Conservation (phyloP, 2,797 vertebrate genomes). For the Gobio occitaniae region DNA sequence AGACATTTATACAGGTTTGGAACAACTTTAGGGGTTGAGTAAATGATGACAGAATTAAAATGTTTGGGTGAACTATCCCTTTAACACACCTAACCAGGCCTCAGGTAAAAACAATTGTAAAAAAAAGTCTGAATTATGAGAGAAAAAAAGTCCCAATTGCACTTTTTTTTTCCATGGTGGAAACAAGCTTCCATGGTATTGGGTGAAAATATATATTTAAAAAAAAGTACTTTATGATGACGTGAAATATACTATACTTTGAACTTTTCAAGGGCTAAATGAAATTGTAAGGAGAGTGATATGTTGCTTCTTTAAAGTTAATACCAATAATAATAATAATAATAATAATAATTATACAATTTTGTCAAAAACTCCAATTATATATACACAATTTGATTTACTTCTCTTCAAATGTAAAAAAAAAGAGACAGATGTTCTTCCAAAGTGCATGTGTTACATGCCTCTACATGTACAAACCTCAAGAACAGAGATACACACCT, state of each 20-base stretch:
- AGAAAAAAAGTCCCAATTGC: background rate
- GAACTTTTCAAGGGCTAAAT: background rate
- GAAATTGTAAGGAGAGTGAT: background rate
- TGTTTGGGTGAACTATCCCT: too few relatives aligned
- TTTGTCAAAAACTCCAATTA: background rate
- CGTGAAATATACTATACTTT: background rate
- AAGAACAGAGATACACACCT: constrained; percentile 9
- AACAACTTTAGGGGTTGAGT: too few relatives aligned
- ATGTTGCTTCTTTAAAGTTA: too few relatives aligned
- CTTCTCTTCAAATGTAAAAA: background rate
- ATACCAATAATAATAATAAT: too few relatives aligned
- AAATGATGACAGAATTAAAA: too few relatives aligned
- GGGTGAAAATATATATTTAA: background rate
- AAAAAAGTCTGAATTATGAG: background rate
- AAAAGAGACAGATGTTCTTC: background rate
- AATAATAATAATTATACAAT: too few relatives aligned
- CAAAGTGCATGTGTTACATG: background rate
- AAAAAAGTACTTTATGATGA: background rate
- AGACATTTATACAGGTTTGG: too few relatives aligned
- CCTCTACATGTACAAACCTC: constrained; percentile 12
- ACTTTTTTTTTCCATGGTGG: background rate
- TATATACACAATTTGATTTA: background rate
- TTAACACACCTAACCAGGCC: background rate
- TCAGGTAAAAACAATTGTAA: background rate
- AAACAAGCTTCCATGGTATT: background rate